phyloP scores from a whole-genome alignment of 2,797 vertebrate species.

The Mastacembelus armatus region DNA sequence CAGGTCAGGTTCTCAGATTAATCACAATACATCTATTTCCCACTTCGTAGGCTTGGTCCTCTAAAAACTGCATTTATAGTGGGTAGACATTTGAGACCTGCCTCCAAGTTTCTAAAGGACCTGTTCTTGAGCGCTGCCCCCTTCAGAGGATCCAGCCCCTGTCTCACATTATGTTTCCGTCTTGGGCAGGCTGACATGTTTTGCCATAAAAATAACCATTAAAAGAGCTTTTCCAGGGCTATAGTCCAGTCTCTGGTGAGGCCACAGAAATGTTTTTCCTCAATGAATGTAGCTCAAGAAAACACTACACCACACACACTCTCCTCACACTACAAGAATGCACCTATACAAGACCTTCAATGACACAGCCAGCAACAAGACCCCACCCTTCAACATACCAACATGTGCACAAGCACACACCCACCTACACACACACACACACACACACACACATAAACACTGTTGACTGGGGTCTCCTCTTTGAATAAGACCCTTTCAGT shows the following conservation, averaged over 20 bases:
- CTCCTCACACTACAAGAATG: conserved; percentile 38
- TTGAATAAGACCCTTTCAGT: conserved; percentile 65
- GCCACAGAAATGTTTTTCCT: conserved; percentile 5
- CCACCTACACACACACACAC: conserved; percentile 10
- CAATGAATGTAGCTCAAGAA: conserved; percentile 10
- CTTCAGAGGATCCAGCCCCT: neutral
- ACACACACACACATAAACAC: conserved; percentile 13
- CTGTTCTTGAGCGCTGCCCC: neutral
- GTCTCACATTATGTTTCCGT: neutral
- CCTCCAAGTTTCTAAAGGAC: neutral
- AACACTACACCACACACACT: conserved; percentile 34
- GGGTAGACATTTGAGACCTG: no score
- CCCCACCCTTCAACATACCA: conserved; percentile 43
- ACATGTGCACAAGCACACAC: conserved; percentile 14
- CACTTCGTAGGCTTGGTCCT: neutral
- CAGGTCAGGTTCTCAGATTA: conserved; percentile 81
- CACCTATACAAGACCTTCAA: conserved; percentile 40
- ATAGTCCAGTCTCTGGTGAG: conserved; percentile 8
- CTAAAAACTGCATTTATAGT: neutral
- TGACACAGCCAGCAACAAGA: conserved; percentile 23
- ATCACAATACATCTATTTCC: neutral
- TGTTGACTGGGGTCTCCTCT: conserved; percentile 39
- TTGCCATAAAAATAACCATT: conserved; percentile 1
- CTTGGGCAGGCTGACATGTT: neutral
- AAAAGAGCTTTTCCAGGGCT: conserved; percentile 12